Percentiles rank a stretch among this genome's conserved stretches.
These are phyloP conservation scores for Thecocarcelia acutangulata DNA, from an alignment of 2,888 invertebrate genomes.

Conservation along the genomic window DNA sequence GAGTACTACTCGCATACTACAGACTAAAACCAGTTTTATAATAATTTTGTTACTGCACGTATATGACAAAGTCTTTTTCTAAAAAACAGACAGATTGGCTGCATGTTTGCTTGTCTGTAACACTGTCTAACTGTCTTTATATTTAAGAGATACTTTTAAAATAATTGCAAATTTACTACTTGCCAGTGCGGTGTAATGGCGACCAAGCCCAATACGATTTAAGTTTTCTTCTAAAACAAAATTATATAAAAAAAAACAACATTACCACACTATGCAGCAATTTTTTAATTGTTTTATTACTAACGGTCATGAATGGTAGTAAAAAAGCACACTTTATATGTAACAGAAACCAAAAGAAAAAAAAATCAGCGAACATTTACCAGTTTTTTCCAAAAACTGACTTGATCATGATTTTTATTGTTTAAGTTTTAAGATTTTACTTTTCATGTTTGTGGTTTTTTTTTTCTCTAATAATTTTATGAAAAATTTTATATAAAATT, in stretches of 20 bases:
- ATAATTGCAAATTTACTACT: background rate
- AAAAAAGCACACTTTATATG: slow-evolving; percentile 1
- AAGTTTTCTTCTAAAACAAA: slow-evolving; percentile 37
- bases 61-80: slow-evolving; percentile 37
- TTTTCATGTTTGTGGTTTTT: slow-evolving; percentile 16
- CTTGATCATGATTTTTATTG: slow-evolving; percentile 46
- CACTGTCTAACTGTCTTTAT: slow-evolving; percentile 29
- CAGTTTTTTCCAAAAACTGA: slow-evolving; percentile 26
- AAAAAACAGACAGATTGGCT: slow-evolving; percentile 53
- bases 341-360: slow-evolving; percentile 3
- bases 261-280: slow-evolving; percentile 65
- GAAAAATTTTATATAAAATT: slow-evolving; percentile 37
- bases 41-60: background rate
- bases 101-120: slow-evolving; percentile 10
- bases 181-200: slow-evolving; percentile 12
- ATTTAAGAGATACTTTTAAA: slow-evolving; percentile 26
- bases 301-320: slow-evolving; percentile 65
- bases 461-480: slow-evolving; percentile 40
- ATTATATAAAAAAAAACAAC: background rate
- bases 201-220: slow-evolving; percentile 63
- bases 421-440: slow-evolving; percentile 25
- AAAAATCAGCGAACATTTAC: slow-evolving; percentile 11
- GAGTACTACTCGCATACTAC: background rate
- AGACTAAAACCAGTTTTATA: background rate
- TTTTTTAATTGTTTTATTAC: slow-evolving; percentile 71